Conservation (phyloP, 2,797 vertebrate genomes). For the Thunnus albacares region DNA sequence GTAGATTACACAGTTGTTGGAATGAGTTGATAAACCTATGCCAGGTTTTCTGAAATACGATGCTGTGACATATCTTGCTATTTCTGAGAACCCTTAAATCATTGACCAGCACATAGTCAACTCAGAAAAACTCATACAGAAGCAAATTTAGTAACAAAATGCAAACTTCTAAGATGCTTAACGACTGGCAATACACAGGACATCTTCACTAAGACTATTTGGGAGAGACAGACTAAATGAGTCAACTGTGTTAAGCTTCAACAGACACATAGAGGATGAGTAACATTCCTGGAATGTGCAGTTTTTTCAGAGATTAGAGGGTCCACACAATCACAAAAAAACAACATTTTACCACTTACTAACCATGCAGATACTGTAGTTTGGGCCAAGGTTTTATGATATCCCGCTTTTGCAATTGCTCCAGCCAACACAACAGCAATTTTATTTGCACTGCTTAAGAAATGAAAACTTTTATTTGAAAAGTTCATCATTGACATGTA, state of each 20-base stretch:
- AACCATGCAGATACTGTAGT: background rate
- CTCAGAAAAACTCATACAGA: background rate
- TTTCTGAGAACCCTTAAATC: constrained; percentile 12
- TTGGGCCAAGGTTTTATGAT: background rate
- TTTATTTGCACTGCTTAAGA: background rate
- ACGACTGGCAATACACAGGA: no score
- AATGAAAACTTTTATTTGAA: background rate
- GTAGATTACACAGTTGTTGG: background rate
- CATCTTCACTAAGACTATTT: constrained; percentile 18
- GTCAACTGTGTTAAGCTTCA: constrained; percentile 6
- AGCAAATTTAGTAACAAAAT: background rate
- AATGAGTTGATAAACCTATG: background rate
- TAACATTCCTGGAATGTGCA: constrained; percentile 46
- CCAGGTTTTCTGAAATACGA: background rate
- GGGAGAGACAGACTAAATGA: background rate
- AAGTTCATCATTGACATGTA: background rate
- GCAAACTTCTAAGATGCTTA: background rate
- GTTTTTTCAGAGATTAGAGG: constrained; percentile 29
- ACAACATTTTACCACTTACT: background rate
- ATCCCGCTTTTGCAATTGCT: background rate
- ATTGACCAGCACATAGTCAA: background rate
- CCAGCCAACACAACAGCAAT: background rate
- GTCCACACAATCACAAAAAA: constrained; percentile 1
- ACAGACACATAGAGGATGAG: constrained; percentile 24
- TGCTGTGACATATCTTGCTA: background rate